Evolutionary conservation across 2,888 invertebrate genomes (phyloP), one percentile per base, ranked within the genome.

Genomic region (Calliphora vomitoria): DNA sequence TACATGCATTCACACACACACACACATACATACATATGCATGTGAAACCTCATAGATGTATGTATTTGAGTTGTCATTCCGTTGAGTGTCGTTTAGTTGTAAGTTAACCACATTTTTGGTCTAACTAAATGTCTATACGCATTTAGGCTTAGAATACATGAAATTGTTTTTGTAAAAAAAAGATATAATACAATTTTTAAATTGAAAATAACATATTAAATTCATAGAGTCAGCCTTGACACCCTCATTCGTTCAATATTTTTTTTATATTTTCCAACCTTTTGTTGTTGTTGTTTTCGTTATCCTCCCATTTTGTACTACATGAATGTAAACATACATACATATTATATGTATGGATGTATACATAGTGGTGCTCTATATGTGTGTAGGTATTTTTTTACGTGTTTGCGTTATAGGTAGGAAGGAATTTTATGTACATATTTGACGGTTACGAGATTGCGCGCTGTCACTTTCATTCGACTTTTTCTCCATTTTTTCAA

Each of bases 401-500:
- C 15, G 25, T 31, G 13, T 31, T 13, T 31, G 31, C 3, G 31
- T 13, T 41, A 10, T 20, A 20, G 8, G 31, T 31, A 55, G 11
- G 4, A 5, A 60, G 13, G 13, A 3, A 1, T 31, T 13, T 31
- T 69, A 6, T 55, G 35, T 72, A 50, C 8, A 25, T 18, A 64
- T 71, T 58, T 75, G 79, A 47, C 79, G 68, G 66, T 82, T 79
- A 76, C 62, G 86, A 86, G 88, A 85, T 87, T 86, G 84, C 84
- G 87, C 79, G 91, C 90, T 91, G 91, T 90, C 91, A 91, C 91
- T 91, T 91, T 91, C 90, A 89, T 91, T 91, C 90, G 90, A 90
- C 89, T 89, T 90, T 91, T 90, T 89, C 38, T 55, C 8, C n/a
- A n/a, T 41, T 66, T 78, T 55, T 66, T 4, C 15, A 89, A 78